Evolutionary conservation across 2,888 invertebrate species (phyloP).

Genomic region (Morpho deidamia): DNA sequence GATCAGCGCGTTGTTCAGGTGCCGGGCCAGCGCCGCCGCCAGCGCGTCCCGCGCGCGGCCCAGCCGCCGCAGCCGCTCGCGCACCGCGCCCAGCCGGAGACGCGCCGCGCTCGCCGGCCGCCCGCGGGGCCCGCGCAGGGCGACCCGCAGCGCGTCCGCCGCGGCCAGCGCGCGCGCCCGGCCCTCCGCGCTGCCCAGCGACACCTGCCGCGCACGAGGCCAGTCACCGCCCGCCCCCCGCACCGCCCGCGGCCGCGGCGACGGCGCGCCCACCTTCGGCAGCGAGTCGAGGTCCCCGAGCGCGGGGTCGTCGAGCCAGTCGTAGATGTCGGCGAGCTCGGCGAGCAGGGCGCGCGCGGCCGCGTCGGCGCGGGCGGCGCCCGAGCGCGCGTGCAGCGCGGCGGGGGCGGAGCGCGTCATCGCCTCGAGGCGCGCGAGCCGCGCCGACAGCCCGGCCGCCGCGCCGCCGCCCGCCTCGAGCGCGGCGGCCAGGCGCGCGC

Average conservation of each 20-base stretch:
- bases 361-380: slow-evolving; percentile 86
- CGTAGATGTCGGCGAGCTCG: slow-evolving; percentile 49
- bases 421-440: slow-evolving; percentile 69
- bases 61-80: slow-evolving; percentile 52
- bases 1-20: slow-evolving; percentile 96
- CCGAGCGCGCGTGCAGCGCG: slow-evolving; percentile 39
- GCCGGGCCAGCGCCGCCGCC: slow-evolving; percentile 88
- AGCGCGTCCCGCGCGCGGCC: slow-evolving; percentile 48
- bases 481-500: slow-evolving; percentile 80
- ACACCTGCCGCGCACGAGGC: slow-evolving; percentile 28
- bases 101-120: slow-evolving; percentile 29
- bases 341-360: slow-evolving; percentile 85
- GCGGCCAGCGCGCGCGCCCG: slow-evolving; percentile 48
- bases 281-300: slow-evolving; percentile 79
- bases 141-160: slow-evolving; percentile 31
- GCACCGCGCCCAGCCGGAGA: slow-evolving; percentile 47
- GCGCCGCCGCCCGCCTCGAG: slow-evolving; percentile 60
- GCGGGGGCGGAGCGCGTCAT: slow-evolving; percentile 77
- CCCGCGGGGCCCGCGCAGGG: slow-evolving; percentile 37
- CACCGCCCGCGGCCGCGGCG: slow-evolving; percentile 41
- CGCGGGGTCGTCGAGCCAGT: slow-evolving; percentile 8
- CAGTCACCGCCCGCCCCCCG: slow-evolving; percentile 38
- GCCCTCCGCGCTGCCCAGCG: slow-evolving; percentile 44
- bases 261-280: slow-evolving; percentile 23
- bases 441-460: slow-evolving; percentile 82